These are phyloP conservation scores for Melanerpes aurifrons DNA, from an alignment of 2,113 vertebrate species.

Conservation along the genomic window DNA sequence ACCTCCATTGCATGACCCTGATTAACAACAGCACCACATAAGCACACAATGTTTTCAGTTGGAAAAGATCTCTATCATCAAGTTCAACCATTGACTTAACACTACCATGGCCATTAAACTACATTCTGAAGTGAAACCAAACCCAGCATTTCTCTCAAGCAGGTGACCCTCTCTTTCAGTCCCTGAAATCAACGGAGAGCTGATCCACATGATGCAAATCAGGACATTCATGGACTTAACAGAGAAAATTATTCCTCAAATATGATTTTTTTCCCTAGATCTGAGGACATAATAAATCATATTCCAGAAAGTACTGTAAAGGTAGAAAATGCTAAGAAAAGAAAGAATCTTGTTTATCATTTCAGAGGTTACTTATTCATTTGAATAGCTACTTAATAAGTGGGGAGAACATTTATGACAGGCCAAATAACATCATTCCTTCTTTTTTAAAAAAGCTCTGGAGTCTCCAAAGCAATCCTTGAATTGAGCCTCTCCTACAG, in stretches of 20 bases:
- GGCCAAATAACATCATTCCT: background rate
- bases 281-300: background rate
- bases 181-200: background rate
- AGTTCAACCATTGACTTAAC: too few species aligned
- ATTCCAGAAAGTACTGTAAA: background rate
- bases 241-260: background rate
- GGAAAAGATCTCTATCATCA: too few species aligned
- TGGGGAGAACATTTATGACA: background rate
- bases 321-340: background rate
- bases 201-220: background rate
- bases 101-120: too few species aligned
- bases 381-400: background rate
- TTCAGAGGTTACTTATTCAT: background rate
- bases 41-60: too few species aligned
- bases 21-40: background rate
- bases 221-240: background rate
- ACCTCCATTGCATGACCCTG: background rate
- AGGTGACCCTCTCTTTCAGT: background rate
- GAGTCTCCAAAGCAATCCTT: background rate
- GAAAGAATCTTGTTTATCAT: background rate
- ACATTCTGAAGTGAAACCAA: background rate
- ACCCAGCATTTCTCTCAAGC: background rate
- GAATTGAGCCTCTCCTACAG: background rate
- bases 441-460: background rate
- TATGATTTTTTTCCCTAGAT: background rate